A percentile compares a stretch with the other conserved stretches of the same genome.
These are phyloP conservation scores for Polypedilum vanderplanki DNA, from an alignment of 1,140 invertebrate genomes.

Conservation along the genomic window DNA sequence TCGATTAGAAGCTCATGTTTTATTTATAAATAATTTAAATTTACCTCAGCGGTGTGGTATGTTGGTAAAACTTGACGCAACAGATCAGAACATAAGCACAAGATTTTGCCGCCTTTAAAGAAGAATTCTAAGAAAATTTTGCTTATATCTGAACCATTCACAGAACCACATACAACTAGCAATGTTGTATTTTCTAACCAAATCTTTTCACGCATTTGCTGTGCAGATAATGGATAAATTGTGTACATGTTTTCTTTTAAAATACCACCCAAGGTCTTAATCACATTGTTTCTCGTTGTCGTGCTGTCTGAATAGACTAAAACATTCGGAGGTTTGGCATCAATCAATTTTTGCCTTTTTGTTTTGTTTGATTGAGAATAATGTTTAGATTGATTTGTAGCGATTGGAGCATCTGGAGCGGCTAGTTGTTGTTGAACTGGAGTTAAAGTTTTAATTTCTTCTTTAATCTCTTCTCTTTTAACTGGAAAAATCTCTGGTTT, in stretches of 20 bases:
- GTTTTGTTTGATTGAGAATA: neutral
- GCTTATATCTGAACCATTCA: slow-evolving; percentile 53
- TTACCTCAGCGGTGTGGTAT: slow-evolving; percentile 71
- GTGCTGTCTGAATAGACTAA: slow-evolving; percentile 74
- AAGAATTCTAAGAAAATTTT: slow-evolving; percentile 64
- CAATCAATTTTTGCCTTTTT: neutral
- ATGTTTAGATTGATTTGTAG: neutral
- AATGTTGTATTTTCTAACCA: slow-evolving; percentile 68
- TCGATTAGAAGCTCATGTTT: neutral
- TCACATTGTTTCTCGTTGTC: slow-evolving; percentile 62
- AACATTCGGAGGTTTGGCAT: slow-evolving; percentile 68
- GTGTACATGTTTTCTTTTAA: slow-evolving; percentile 69
- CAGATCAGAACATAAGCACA: slow-evolving; percentile 76
- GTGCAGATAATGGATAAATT: slow-evolving; percentile 60
- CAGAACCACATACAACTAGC: slow-evolving; percentile 68
- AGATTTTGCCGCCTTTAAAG: slow-evolving; percentile 63
- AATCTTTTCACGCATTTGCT: slow-evolving; percentile 52
- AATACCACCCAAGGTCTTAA: slow-evolving; percentile 56
- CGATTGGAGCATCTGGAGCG: neutral
- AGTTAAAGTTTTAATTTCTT: neutral
- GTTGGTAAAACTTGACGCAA: slow-evolving; percentile 67
- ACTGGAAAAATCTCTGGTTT: no score
- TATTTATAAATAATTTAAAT: slow-evolving; percentile 30
- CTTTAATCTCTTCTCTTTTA: no score
- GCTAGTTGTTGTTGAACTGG: neutral